A percentile compares a stretch with the other conserved stretches of the same genome.
Evolutionary conservation across 2,113 vertebrate species (phyloP).

Genomic region (Hydropotes inermis): DNA sequence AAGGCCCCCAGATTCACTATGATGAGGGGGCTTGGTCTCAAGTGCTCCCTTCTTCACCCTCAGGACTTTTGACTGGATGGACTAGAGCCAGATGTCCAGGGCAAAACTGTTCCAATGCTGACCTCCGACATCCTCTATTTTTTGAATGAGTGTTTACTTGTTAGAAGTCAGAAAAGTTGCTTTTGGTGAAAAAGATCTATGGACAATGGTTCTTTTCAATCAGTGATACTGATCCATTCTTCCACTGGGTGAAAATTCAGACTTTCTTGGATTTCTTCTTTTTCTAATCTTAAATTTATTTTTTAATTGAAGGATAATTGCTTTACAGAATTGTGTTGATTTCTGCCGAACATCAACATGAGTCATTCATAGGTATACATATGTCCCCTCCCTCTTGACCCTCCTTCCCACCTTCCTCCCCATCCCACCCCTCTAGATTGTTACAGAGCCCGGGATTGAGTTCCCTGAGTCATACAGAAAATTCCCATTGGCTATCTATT

Average conservation of each 20-base stretch:
- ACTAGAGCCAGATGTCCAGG: neutral
- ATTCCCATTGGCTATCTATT: neutral
- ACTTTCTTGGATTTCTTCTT: neutral
- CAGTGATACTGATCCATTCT: neutral
- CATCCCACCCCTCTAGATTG: neutral
- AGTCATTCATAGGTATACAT: neutral
- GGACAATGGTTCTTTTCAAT: neutral
- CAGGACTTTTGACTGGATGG: neutral
- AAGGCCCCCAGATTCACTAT: neutral
- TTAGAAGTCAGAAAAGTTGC: neutral
- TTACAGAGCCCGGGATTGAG: neutral
- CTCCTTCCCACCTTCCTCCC: neutral
- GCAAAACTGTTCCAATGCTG: neutral
- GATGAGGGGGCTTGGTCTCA: no score
- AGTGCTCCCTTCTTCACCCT: neutral
- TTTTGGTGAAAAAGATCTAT: neutral
- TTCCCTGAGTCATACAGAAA: neutral
- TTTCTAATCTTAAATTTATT: neutral
- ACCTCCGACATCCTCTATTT: neutral
- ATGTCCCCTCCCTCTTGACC: neutral
- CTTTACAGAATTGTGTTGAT: neutral
- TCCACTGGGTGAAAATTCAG: neutral
- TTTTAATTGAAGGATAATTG: neutral
- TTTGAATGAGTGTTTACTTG: neutral
- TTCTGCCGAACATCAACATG: neutral